Evolutionary conservation across 2,797 vertebrate genomes (phyloP).

Genomic region (Mormyrus hasselquistii): DNA sequence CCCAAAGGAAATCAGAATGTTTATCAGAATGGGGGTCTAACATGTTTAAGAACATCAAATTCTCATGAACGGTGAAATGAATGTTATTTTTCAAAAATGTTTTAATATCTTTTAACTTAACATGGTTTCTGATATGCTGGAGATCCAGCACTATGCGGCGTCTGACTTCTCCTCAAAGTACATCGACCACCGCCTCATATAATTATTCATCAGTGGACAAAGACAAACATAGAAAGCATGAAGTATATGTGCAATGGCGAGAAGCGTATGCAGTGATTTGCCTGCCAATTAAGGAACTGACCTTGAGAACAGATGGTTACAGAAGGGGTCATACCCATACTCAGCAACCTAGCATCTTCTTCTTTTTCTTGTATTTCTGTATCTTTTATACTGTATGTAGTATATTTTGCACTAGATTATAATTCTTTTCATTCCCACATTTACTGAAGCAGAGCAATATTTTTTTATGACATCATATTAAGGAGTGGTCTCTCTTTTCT

Average conservation of each 20-base stretch:
- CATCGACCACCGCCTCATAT: not conserved
- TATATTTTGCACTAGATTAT: not conserved
- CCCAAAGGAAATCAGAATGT: not conserved
- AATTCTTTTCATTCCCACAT: not conserved
- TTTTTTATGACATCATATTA: not conserved
- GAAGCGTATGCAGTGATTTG: not conserved
- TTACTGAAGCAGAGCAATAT: not conserved
- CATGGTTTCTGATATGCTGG: not conserved
- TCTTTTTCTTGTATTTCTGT: not conserved
- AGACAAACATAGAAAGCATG: not conserved
- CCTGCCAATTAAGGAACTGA: not conserved
- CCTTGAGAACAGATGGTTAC: not conserved
- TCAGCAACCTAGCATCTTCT: not conserved
- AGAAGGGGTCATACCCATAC: not conserved
- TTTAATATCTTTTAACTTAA: not conserved
- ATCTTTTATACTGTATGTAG: not conserved
- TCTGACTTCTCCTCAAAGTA: not conserved
- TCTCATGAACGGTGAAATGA: not conserved
- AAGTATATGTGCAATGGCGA: not conserved
- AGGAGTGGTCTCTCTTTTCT: not conserved
- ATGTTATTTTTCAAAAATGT: not conserved
- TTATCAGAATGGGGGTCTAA: not conserved
- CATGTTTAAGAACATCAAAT: not conserved
- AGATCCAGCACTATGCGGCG: not conserved
- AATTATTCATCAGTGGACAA: conserved; percentile 1